Conservation (phyloP, 2,797 vertebrate species). For the Ara ararauna region DNA sequence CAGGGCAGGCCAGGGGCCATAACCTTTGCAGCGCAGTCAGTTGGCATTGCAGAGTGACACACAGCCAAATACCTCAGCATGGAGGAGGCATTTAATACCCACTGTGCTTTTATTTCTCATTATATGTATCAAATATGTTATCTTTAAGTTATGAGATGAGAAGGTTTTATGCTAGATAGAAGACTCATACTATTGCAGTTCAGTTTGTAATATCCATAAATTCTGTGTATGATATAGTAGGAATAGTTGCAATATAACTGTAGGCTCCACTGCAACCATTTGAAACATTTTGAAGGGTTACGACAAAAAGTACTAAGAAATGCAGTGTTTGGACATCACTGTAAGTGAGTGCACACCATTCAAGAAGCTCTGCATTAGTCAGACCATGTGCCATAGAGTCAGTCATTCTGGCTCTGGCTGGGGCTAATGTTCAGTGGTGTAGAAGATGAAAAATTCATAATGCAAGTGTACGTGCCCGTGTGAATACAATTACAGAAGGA, state of each 20-base stretch:
- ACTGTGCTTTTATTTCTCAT: background rate
- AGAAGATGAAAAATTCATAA: background rate
- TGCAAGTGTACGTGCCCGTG: background rate
- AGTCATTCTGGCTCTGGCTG: background rate
- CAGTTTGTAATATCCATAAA: background rate
- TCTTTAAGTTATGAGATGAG: background rate
- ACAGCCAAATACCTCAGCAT: accelerated
- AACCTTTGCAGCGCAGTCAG: background rate
- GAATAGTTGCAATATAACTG: background rate
- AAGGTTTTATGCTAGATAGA: background rate
- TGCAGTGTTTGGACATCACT: background rate
- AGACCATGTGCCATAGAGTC: accelerated
- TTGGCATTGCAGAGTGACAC: background rate
- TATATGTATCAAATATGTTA: background rate
- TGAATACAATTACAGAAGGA: constrained; percentile 4
- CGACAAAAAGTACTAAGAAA: background rate
- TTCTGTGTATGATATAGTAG: background rate
- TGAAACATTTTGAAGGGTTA: background rate
- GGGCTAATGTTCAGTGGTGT: background rate
- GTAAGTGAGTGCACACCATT: background rate
- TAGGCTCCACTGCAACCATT: background rate
- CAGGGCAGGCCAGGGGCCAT: background rate
- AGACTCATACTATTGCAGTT: background rate
- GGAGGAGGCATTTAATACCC: background rate
- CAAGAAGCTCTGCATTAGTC: background rate